Percentiles rank a stretch among this genome's conserved stretches.
These are phyloP conservation scores for Fringilla coelebs DNA, from an alignment of 2,797 vertebrate species.

Conservation along the genomic window DNA sequence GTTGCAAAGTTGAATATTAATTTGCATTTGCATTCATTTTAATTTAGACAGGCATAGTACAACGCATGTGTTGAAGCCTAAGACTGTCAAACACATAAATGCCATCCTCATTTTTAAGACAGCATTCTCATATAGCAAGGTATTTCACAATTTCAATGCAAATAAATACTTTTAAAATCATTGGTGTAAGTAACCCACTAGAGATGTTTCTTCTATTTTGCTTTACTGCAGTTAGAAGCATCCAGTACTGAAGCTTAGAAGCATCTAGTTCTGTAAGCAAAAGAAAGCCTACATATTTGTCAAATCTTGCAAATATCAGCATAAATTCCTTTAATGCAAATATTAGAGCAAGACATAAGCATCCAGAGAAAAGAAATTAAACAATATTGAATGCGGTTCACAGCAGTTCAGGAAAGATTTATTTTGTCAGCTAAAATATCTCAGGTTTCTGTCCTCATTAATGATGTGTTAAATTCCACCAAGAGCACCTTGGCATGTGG, in stretches of 20 bases:
- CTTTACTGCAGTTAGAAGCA: background rate
- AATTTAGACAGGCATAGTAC: background rate
- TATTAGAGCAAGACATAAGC: background rate
- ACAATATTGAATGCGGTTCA: background rate
- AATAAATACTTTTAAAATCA: background rate
- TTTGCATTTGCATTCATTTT: slow-evolving; percentile 2
- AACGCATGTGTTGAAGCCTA: background rate
- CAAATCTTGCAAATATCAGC: background rate
- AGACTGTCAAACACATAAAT: background rate
- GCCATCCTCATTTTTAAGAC: background rate
- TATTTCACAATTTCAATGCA: background rate
- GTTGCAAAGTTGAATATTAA: background rate
- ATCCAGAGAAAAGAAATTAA: fast-evolving
- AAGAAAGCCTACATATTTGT: background rate
- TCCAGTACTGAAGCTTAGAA: background rate
- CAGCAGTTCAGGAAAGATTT: background rate
- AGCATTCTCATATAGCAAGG: background rate
- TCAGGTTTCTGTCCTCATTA: background rate
- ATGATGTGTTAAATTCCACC: background rate
- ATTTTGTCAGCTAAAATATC: background rate
- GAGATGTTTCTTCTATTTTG: background rate
- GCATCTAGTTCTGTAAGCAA: background rate
- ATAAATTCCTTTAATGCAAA: background rate
- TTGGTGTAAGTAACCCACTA: background rate
- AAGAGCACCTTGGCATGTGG: background rate